Conservation (phyloP, 2,797 vertebrate genomes). For the Pelochelys cantorii region DNA sequence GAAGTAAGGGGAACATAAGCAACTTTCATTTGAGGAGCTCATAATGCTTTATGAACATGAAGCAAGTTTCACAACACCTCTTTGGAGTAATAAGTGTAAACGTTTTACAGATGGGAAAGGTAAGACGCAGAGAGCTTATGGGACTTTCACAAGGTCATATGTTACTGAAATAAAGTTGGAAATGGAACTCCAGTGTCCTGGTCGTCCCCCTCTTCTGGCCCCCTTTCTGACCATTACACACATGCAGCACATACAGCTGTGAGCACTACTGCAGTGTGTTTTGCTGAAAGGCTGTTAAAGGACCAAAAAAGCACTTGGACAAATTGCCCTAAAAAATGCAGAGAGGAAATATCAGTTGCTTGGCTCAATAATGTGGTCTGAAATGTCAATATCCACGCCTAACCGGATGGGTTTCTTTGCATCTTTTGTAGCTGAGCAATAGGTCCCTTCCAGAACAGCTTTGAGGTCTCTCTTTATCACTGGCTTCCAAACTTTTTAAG, state of each 20-base stretch:
- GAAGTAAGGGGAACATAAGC: neutral
- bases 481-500: too few relatives aligned
- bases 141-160: neutral
- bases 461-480: neutral
- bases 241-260: neutral
- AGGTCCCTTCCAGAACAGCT: neutral
- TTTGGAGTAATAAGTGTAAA: neutral
- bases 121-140: neutral
- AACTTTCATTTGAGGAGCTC: constrained; percentile 31
- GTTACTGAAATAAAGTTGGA: neutral
- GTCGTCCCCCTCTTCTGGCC: neutral
- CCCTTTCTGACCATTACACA: neutral
- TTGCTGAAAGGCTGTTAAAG: constrained; percentile 11
- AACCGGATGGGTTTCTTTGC: neutral
- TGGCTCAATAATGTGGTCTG: neutral
- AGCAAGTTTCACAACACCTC: neutral
- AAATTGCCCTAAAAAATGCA: neutral
- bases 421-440: constrained; percentile 5
- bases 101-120: neutral
- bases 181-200: neutral
- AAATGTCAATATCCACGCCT: constrained; percentile 6
- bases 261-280: neutral
- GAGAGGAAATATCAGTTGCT: neutral
- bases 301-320: neutral
- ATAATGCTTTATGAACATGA: constrained; percentile 2